Conservation (phyloP, 2,888 invertebrate species). For the Oithona nana region DNA sequence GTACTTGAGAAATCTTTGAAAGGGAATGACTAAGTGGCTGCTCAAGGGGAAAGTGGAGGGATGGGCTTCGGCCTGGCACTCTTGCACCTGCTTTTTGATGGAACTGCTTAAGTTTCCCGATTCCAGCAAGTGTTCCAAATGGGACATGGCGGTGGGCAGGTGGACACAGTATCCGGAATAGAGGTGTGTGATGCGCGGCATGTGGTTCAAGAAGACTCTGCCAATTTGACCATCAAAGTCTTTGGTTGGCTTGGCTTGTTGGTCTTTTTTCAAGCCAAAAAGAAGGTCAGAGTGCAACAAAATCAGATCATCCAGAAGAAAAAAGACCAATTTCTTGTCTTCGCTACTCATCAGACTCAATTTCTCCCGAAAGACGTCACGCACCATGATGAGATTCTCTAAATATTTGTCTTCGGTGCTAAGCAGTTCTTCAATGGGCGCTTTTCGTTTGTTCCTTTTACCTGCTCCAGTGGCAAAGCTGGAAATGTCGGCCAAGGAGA, state of each 20-base stretch:
- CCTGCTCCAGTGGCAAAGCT: not conserved
- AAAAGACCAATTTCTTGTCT: conserved; percentile 4
- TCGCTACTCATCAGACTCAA: not conserved
- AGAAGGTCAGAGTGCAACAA: conserved; percentile 9
- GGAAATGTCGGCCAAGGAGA: conserved; percentile 2
- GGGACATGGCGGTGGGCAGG: conserved; percentile 1
- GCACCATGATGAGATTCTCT: conserved; percentile 17
- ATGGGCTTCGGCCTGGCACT: conserved; percentile 3
- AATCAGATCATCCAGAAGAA: conserved; percentile 14
- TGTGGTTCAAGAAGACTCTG: not conserved
- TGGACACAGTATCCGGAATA: conserved; percentile 9
- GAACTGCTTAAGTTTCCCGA: not conserved
- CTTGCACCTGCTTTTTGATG: not conserved
- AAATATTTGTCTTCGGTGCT: conserved; percentile 16
- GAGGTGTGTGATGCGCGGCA: not conserved
- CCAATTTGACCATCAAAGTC: not conserved
- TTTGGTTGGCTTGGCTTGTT: not conserved
- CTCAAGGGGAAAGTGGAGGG: conserved; percentile 13
- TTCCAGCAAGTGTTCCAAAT: not conserved
- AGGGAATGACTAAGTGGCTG: conserved; percentile 16
- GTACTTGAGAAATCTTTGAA: conserved; percentile 16
- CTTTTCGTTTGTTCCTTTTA: conserved; percentile 7
- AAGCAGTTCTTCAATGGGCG: conserved; percentile 13
- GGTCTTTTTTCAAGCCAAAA: conserved; percentile 6
- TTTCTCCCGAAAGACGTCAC: conserved; percentile 15